Evolutionary conservation across 2,113 vertebrate genomes (phyloP).

Genomic region (Embiotoca jacksoni): DNA sequence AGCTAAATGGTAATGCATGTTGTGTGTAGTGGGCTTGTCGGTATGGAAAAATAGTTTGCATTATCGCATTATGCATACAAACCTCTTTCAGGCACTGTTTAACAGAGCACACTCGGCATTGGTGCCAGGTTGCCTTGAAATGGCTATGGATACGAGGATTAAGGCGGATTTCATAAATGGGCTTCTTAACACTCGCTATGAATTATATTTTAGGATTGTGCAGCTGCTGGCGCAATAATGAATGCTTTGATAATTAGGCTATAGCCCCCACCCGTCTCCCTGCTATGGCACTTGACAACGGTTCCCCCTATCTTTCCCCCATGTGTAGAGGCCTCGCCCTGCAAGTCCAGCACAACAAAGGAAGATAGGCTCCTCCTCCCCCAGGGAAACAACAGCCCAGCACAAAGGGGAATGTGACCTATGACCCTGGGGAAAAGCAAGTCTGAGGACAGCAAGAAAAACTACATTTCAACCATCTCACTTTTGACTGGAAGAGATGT

Average conservation of each 20-base stretch:
- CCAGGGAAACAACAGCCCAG: conserved; percentile 63
- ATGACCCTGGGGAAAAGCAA: conserved; percentile 62
- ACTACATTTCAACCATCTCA: conserved; percentile 49
- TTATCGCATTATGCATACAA: conserved; percentile 67
- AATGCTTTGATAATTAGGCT: conserved; percentile 69
- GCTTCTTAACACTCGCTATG: conserved; percentile 65
- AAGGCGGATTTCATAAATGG: conserved; percentile 69
- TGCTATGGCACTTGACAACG: conserved; percentile 60
- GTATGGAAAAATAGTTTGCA: conserved; percentile 72
- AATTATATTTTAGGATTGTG: conserved; percentile 75
- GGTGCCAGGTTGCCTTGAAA: conserved; percentile 71
- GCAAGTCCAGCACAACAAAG: conserved; percentile 76
- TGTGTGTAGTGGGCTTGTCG: conserved; percentile 50
- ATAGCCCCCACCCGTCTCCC: conserved; percentile 27
- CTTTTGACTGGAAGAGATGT: conserved; percentile 24
- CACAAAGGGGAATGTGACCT: conserved; percentile 74
- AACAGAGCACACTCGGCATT: conserved; percentile 41
- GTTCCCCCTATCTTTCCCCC: conserved; percentile 11
- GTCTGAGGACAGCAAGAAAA: conserved; percentile 26
- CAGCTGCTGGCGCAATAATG: conserved; percentile 70
- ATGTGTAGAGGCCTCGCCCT: conserved; percentile 68
- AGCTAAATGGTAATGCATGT: conserved; percentile 61
- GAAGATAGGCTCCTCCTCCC: conserved; percentile 70
- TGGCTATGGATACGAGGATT: conserved; percentile 77
- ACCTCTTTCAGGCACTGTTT: conserved; percentile 64